Percentiles rank a stretch among this genome's conserved stretches.
Evolutionary conservation across 1,140 invertebrate genomes (phyloP).

Genomic region (Cryptotermes secundus): DNA sequence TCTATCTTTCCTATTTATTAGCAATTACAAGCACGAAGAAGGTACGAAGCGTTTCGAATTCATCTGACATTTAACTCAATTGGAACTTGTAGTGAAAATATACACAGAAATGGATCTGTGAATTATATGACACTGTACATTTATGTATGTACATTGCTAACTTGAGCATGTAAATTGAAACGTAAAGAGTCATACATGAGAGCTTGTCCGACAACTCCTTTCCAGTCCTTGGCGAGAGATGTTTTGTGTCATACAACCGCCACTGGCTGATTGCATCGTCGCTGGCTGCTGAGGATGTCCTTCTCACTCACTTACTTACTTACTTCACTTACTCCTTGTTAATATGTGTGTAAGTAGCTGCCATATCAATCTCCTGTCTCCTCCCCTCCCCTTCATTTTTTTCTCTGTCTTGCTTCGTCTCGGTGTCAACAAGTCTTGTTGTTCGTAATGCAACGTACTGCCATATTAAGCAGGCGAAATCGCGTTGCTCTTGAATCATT

Average conservation of each 20-base stretch:
- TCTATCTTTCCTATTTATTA: too few species aligned
- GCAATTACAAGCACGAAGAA: too few species aligned
- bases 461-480: neutral
- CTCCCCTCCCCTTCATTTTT: neutral
- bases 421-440: neutral
- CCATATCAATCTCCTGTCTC: neutral
- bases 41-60: too few species aligned
- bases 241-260: neutral
- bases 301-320: slow-evolving; percentile 1
- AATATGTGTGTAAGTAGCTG: neutral
- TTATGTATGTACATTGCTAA: too few species aligned
- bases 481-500: neutral
- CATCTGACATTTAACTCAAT: too few species aligned
- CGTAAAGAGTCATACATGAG: too few species aligned
- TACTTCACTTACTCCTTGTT: slow-evolving; percentile 19
- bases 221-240: too few species aligned
- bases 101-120: too few species aligned
- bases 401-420: neutral
- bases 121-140: too few species aligned
- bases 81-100: too few species aligned
- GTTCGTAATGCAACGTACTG: neutral
- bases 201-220: too few species aligned
- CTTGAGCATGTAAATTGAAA: too few species aligned
- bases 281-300: neutral
- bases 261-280: neutral